phyloP scores from a whole-genome alignment of 2,113 vertebrate species.

The Heptranchias perlo region DNA sequence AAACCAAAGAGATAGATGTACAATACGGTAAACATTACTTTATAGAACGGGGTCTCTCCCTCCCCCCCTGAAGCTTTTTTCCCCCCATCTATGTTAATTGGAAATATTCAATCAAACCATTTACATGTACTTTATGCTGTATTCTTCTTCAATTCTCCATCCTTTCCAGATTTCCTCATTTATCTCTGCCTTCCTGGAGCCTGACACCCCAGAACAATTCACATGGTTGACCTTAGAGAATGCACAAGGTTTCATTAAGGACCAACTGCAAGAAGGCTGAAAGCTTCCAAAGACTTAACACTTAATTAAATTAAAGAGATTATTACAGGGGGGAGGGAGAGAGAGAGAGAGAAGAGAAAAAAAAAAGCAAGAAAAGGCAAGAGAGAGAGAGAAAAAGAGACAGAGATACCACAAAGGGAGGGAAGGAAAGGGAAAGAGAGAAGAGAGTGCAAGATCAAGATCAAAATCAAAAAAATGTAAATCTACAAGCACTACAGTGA shows the following conservation, averaged over 20 bases:
- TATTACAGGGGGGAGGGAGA: no score
- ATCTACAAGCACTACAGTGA: neutral
- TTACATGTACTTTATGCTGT: neutral
- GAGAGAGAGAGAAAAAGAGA: neutral
- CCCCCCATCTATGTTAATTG: neutral
- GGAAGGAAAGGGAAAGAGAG: neutral
- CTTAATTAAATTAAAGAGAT: neutral
- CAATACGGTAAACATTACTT: neutral
- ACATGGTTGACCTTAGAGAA: neutral
- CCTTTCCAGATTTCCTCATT: neutral
- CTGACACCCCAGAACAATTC: neutral
- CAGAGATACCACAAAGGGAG: neutral
- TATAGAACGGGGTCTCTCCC: neutral
- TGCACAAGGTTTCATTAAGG: neutral
- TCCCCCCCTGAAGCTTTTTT: neutral
- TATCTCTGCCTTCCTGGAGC: neutral
- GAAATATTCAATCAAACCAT: neutral
- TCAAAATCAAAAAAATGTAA: neutral
- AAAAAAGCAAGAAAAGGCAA: neutral
- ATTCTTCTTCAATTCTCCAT: neutral
- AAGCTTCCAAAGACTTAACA: neutral
- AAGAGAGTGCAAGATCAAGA: neutral
- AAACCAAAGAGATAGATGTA: neutral
- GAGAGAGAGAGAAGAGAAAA: neutral
- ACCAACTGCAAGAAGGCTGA: neutral